phyloP scores from a whole-genome alignment of 1,140 invertebrate species.

The Adelges cooleyi region DNA sequence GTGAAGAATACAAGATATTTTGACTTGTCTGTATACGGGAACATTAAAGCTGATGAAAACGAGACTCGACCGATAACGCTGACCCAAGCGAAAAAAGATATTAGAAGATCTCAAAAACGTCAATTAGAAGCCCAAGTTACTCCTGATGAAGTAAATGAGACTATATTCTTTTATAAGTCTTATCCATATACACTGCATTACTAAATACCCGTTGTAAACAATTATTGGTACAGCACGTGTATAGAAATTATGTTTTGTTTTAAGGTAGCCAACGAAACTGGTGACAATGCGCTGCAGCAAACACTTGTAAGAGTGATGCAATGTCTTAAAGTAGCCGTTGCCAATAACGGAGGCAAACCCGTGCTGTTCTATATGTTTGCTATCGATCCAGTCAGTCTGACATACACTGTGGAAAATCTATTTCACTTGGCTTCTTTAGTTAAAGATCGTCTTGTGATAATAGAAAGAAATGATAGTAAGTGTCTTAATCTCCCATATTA shows the following conservation, averaged over 20 bases:
- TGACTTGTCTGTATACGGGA: not conserved
- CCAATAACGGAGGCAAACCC: not conserved
- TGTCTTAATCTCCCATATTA: too few relatives aligned
- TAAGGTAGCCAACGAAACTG: not conserved
- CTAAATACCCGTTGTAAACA: too few relatives aligned
- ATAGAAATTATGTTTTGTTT: too few relatives aligned
- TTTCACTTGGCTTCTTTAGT: conserved; percentile 8
- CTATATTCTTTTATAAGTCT: too few relatives aligned
- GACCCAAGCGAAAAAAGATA: not conserved
- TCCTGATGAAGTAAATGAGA: not conserved
- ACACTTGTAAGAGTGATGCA: not conserved
- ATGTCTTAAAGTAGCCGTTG: not conserved
- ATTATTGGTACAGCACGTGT: too few relatives aligned
- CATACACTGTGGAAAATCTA: conserved; percentile 5
- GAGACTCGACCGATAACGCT: not conserved
- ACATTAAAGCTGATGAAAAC: not conserved
- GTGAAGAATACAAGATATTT: not conserved
- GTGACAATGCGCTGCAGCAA: not conserved
- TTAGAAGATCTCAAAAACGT: not conserved
- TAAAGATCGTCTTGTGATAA: not conserved
- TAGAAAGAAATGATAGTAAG: not conserved
- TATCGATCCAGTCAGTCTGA: not conserved
- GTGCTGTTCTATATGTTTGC: not conserved
- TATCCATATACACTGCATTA: too few relatives aligned
- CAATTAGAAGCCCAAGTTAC: not conserved